Evolutionary conservation across 1,140 invertebrate species (phyloP), one percentile per base, ranked within the genome.

Genomic region (Aphelenchoides fujianensis): DNA sequence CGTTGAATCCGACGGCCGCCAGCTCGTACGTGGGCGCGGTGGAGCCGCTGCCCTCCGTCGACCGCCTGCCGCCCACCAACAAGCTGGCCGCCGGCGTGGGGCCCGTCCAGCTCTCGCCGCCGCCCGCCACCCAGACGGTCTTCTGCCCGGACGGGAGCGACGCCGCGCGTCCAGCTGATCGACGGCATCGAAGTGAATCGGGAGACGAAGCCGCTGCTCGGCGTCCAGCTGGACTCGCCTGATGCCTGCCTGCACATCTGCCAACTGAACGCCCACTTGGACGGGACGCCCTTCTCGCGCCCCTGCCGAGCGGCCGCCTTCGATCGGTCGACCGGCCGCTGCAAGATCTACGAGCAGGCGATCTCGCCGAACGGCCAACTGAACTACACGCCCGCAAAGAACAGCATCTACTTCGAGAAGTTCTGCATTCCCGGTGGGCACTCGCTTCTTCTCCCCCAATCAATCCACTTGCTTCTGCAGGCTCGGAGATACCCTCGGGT

Each of bases 331-430:
- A 71, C 57, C n/a, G 75, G 75, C 1, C 76, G 77, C 16, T 76
- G 75, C 59, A 64, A 68, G 48, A 74, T 76, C 1, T 48, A 64
- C n/a, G 36, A 73, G 34, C 53, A 57, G 32, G 59, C 77, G 7
- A 76, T 76, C 28, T 79, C 75, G 2, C 75, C 75, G 9, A 76
- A 76, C 55, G 75, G 75, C 28, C 35, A 74, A 35, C 73, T 76
- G 9, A 73, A 73, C n/a, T 76, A 76, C 67, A 64, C 41, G 19
- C 75, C 75, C 5, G 76, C 74, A 36, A 62, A 63, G 2, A 63
- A 79, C 36, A 74, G 69, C 54, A 35, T 76, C 27, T 76, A 76
- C 34, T 76, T 76, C 61, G 75, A 76, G 41, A 76, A 76, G 61
- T 52, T 79, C 37, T 76, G 75, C 61, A 79, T 76, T 59, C 48